Percentiles rank a stretch among this genome's conserved stretches.
These are phyloP conservation scores for Tor tambroides DNA, from an alignment of 2,113 vertebrate genomes.

Conservation along the genomic window DNA sequence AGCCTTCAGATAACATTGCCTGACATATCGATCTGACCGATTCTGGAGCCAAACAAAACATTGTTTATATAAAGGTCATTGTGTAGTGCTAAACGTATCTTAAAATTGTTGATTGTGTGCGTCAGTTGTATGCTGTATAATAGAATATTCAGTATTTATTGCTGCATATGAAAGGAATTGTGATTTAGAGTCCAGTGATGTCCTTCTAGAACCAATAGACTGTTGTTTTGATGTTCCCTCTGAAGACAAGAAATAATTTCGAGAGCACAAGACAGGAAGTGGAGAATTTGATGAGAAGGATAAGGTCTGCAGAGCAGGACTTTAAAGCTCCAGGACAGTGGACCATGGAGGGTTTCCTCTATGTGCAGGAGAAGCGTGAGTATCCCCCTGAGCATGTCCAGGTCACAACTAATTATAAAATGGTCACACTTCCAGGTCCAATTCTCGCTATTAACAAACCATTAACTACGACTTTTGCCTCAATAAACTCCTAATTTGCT, in stretches of 20 bases:
- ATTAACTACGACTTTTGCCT: no score
- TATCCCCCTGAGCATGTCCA: not conserved
- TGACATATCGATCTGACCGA: not conserved
- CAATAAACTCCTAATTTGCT: no score
- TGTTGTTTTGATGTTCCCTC: constrained; percentile 51
- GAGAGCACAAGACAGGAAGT: constrained; percentile 98
- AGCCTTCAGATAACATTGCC: not conserved
- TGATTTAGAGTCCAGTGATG: not conserved
- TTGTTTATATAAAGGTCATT: not conserved
- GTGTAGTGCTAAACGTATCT: not conserved
- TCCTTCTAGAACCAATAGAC: not conserved
- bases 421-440: no score
- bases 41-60: not conserved
- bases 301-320: constrained; percentile 92
- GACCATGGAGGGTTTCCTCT: constrained; percentile 97
- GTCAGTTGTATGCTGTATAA: not conserved
- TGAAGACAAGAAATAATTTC: constrained; percentile 96
- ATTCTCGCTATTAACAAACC: no score
- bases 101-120: not conserved
- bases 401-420: not conserved
- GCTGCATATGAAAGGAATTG: not conserved
- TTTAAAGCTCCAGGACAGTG: constrained; percentile 91
- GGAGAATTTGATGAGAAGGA: constrained; percentile 95
- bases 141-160: not conserved
- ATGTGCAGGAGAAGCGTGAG: constrained; percentile 60